Evolutionary conservation across 1,140 invertebrate species (phyloP).

Genomic region (Limonius californicus): DNA sequence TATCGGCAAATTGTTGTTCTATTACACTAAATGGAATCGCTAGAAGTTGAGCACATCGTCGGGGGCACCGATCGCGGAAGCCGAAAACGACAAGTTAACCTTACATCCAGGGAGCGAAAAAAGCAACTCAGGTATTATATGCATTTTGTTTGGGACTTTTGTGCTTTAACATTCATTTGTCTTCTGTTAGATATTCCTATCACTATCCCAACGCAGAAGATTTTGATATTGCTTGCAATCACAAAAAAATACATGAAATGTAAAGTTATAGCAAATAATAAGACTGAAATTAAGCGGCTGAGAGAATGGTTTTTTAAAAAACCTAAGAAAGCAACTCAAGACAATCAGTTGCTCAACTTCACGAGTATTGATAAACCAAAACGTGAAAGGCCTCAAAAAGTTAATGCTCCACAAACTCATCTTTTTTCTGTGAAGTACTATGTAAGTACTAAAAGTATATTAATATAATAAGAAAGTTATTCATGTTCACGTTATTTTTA

Average conservation of each 20-base stretch:
- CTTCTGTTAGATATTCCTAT: too few species aligned
- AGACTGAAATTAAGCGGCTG: not conserved
- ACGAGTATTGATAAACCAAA: not conserved
- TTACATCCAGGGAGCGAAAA: too few species aligned
- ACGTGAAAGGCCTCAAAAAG: not conserved
- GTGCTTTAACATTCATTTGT: too few species aligned
- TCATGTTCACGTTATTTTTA: not conserved
- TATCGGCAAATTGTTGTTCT: too few species aligned
- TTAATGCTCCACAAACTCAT: not conserved
- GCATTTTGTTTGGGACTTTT: too few species aligned
- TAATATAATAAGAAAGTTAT: not conserved
- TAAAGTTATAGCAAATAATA: not conserved
- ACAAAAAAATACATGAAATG: not conserved
- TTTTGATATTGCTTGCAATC: too few species aligned
- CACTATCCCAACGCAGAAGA: too few species aligned
- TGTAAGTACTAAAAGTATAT: not conserved
- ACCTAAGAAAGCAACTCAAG: not conserved
- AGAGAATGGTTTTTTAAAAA: not conserved
- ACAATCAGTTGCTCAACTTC: not conserved
- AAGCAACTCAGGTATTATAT: too few species aligned
- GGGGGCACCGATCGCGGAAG: too few species aligned
- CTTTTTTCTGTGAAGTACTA: not conserved
- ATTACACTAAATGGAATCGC: too few species aligned
- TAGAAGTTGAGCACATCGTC: too few species aligned
- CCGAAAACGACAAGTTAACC: too few species aligned